These are phyloP conservation scores for Diachasma alloeum DNA, from an alignment of 1,140 invertebrate species.

Conservation along the genomic window DNA sequence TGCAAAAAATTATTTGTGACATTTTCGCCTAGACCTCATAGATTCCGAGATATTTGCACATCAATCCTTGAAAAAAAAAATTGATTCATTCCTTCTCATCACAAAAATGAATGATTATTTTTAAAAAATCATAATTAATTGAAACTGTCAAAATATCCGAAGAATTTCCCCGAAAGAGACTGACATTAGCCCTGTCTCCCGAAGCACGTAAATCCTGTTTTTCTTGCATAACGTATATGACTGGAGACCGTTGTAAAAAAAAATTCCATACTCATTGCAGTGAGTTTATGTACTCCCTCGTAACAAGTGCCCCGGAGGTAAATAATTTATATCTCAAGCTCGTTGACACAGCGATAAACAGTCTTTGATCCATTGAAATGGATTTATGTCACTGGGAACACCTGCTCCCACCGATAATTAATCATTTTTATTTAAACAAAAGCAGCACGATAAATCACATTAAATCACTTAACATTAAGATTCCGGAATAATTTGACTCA, in stretches of 20 bases:
- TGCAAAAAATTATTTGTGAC: too few species aligned
- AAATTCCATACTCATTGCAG: neutral
- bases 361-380: slow-evolving; percentile 12
- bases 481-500: neutral
- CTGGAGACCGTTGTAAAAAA: neutral
- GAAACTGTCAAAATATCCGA: neutral
- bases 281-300: neutral
- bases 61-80: too few species aligned
- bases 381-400: slow-evolving; percentile 21
- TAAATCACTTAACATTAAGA: neutral
- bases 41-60: too few species aligned
- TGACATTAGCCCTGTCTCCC: neutral
- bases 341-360: neutral
- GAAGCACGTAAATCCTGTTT: neutral
- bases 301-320: slow-evolving; percentile 16
- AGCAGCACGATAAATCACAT: neutral
- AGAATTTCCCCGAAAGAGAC: neutral
- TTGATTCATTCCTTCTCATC: too few species aligned
- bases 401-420: slow-evolving; percentile 18
- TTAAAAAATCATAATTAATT: neutral
- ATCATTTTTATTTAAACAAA: neutral
- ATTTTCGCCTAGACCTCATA: too few species aligned
- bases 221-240: slow-evolving; percentile 1
- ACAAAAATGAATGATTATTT: too few species aligned
- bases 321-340: slow-evolving; percentile 18